Evolutionary conservation across 1,140 invertebrate genomes (phyloP).

Genomic region (Pseudoatta argentina): DNA sequence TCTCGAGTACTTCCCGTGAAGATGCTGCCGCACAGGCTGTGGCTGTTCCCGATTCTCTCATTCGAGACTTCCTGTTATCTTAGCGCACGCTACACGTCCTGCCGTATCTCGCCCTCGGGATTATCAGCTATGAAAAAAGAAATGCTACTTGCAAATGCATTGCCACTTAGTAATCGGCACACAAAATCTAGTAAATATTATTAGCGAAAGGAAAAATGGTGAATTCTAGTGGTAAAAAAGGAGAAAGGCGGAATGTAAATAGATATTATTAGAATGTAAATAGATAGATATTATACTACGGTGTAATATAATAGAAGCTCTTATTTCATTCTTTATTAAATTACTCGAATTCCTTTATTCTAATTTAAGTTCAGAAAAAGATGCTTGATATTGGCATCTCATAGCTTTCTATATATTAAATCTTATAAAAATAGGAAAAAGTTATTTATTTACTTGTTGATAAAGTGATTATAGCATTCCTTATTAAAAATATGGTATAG

Average conservation of each 20-base stretch:
- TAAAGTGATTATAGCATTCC: background rate
- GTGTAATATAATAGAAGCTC: background rate
- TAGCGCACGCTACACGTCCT: constrained; percentile 56
- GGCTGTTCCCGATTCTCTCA: constrained; percentile 45
- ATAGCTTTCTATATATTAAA: constrained; percentile 7
- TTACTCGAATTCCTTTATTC: background rate
- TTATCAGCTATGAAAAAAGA: constrained; percentile 48
- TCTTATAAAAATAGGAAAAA: background rate
- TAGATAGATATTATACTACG: no score
- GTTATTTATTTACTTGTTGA: constrained; percentile 6
- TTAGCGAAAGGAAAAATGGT: background rate
- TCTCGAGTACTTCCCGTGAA: constrained; percentile 74
- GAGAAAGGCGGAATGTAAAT: background rate
- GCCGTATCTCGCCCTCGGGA: constrained; percentile 38
- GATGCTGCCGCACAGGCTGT: constrained; percentile 54
- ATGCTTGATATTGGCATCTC: background rate
- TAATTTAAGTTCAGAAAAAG: background rate
- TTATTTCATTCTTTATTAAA: constrained; percentile 14
- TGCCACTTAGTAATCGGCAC: constrained; percentile 3
- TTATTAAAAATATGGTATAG: background rate
- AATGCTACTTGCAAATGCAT: constrained; percentile 26
- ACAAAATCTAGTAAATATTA: constrained; percentile 29
- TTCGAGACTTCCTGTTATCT: constrained; percentile 56
- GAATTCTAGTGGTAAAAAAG: constrained; percentile 8
- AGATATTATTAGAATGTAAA: no score